Conservation (phyloP, 2,113 vertebrate species). For the Cettia cetti region DNA sequence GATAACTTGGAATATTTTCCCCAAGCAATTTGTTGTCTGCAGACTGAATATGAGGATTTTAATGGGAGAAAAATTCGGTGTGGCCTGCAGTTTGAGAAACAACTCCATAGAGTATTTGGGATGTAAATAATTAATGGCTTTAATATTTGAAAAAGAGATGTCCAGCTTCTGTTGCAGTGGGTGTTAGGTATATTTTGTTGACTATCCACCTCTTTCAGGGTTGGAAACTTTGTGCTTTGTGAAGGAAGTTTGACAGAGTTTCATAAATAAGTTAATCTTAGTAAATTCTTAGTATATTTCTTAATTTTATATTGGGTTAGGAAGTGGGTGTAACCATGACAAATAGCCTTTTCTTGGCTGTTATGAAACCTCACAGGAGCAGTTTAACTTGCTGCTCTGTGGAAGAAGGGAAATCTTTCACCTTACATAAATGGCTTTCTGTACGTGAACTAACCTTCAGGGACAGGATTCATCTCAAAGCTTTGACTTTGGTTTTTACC, state of each 20-base stretch:
- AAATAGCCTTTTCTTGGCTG: not conserved
- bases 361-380: not conserved
- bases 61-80: fast-evolving
- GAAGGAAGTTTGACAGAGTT: not conserved
- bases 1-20: not conserved
- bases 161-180: not conserved
- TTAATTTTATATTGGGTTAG: not conserved
- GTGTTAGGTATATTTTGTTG: not conserved
- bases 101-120: not conserved
- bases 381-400: not conserved
- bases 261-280: not conserved
- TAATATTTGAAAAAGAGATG: not conserved
- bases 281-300: not conserved
- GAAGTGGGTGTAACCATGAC: not conserved
- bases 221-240: not conserved
- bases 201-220: not conserved
- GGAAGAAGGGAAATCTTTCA: not conserved
- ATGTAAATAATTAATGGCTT: not conserved
- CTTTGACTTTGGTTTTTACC: not conserved
- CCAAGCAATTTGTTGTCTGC: not conserved
- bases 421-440: not conserved
- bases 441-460: not conserved
- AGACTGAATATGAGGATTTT: not conserved
- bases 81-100: not conserved
- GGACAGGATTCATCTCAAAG: not conserved